Evolutionary conservation across 2,113 vertebrate species (phyloP), one percentile per base, ranked within the genome.

Genomic region (Dromas ardeola): DNA sequence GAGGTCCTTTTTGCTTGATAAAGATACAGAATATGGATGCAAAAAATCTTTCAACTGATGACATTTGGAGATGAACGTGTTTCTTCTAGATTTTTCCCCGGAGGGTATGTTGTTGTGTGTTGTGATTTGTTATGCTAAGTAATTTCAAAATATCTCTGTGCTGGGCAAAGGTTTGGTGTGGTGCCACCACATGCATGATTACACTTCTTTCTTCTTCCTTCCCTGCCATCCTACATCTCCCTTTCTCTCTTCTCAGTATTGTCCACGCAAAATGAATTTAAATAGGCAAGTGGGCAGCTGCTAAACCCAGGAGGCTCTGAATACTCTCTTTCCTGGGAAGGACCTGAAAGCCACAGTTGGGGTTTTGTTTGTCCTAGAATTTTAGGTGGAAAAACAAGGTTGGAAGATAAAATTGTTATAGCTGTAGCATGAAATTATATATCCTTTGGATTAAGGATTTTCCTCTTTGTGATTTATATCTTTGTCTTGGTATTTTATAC

Each of bases 91-190:
- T 80, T 71, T 91, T 91, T 94, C n/a, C 40, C 92, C 18, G 4
- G 62, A 94, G 79, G 92, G 25, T 63, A 15, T 53, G 21, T 49
- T 81, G 53, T 73, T 92, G 18, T 66, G 42, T 86, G 59, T 84
- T 93, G 86, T 82, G 53, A 78, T 91, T 94, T 90, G 53, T 90
- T 95, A 87, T 45, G 47, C 81, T 72, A 85, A 95, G 50, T 92
- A 88, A 90, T 36, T 69, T 91, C 58, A 72, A 71, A 87, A 87
- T 69, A 25, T 42, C 21, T 85, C 79, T 71, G 59, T 71, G 49
- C 66, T 72, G 62, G 74, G 76, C 30, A 67, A 78, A 92, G 58
- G 53, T 93, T 96, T 95, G 63, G 40, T 88, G 92, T 5, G 11
- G 49, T 92, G 27, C 43, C n/a, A 47, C 43, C 42, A 63, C 23